Conservation (phyloP, 1,140 invertebrate genomes). For the Drosophila santomea region DNA sequence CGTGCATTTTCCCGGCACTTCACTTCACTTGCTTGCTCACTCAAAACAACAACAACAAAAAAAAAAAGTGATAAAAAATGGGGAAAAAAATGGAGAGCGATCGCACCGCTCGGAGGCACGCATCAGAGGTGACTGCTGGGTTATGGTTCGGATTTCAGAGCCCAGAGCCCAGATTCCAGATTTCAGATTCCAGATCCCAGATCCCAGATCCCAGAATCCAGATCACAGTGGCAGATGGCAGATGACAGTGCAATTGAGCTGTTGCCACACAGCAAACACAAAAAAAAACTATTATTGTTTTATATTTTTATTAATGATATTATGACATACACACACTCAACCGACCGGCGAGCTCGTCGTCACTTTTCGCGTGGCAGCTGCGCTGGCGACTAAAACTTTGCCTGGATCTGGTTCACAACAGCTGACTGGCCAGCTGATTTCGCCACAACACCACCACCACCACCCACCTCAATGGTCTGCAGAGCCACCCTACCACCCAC, state of each 20-base stretch:
- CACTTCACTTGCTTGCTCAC: neutral
- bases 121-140: constrained; percentile 63
- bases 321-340: constrained; percentile 40
- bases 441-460: too few relatives aligned
- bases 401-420: constrained; percentile 16
- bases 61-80: neutral
- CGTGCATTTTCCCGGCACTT: constrained; percentile 74
- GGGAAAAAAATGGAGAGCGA: neutral
- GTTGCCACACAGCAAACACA: constrained; percentile 12
- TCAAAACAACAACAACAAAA: constrained; percentile 18
- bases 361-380: neutral
- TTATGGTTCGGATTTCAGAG: constrained; percentile 35
- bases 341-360: neutral
- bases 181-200: neutral
- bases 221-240: neutral
- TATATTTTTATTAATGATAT: constrained; percentile 67
- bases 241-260: constrained; percentile 14
- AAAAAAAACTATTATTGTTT: constrained; percentile 34
- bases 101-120: constrained; percentile 63
- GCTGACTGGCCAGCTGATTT: constrained; percentile 36
- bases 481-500: neutral
- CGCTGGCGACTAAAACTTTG: neutral
- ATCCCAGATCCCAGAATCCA: too few relatives aligned
- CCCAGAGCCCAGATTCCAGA: constrained; percentile 38
- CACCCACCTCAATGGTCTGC: neutral